Percentiles rank a stretch among this genome's conserved stretches.
Evolutionary conservation across 2,797 vertebrate genomes (phyloP).

Genomic region (Phrynocephalus vlangalii): DNA sequence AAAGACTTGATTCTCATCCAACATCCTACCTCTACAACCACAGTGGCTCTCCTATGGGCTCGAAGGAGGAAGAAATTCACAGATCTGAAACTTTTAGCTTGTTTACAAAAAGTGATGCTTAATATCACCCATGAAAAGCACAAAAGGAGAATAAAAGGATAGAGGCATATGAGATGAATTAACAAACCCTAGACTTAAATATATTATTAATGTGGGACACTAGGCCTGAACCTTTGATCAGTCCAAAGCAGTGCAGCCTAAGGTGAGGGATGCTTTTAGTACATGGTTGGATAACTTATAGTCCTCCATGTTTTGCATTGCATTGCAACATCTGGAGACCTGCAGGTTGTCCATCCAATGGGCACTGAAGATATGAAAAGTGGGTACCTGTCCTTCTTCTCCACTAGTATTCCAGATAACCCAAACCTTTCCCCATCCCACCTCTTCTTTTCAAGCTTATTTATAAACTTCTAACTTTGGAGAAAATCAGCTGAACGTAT

Average conservation of each 20-base stretch:
- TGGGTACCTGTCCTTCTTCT: neutral
- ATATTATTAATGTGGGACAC: neutral
- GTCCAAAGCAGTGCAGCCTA: too few species aligned
- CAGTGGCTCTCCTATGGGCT: neutral
- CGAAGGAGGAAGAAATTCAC: neutral
- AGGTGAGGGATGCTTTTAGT: too few species aligned
- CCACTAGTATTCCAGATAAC: neutral
- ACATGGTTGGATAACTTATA: too few species aligned
- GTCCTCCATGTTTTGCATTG: too few species aligned
- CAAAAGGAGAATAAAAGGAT: neutral
- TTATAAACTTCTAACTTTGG: neutral
- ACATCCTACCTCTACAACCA: neutral
- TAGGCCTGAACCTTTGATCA: neutral
- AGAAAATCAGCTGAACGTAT: neutral
- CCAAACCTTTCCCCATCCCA: too few species aligned
- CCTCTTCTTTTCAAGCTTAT: too few species aligned
- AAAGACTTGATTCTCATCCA: neutral
- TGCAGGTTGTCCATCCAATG: too few species aligned
- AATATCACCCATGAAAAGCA: neutral
- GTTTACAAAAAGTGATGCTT: neutral
- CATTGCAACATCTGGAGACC: too few species aligned
- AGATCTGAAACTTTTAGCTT: neutral
- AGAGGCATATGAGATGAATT: neutral
- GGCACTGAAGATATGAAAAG: neutral
- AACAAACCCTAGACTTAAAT: neutral